phyloP scores from a whole-genome alignment of 2,113 vertebrate species.

The Mellivora capensis region DNA sequence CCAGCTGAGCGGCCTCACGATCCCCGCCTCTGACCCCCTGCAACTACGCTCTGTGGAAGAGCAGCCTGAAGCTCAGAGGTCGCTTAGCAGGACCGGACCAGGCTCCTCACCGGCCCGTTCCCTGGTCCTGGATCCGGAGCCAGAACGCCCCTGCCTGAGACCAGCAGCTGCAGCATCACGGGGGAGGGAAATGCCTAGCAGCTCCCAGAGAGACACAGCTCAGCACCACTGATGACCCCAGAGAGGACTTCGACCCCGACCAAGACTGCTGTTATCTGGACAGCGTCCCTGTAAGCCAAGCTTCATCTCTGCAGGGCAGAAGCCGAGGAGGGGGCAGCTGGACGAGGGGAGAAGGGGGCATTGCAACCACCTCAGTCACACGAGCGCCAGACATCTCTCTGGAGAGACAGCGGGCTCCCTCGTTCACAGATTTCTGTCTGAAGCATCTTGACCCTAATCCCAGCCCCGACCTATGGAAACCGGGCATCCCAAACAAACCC shows the following conservation, averaged over 20 bases:
- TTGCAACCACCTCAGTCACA: too few relatives aligned
- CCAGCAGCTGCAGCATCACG: too few relatives aligned
- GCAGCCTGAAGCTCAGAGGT: background rate
- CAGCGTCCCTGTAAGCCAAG: background rate
- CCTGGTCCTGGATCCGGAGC: background rate
- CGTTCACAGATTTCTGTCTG: background rate
- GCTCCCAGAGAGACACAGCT: background rate
- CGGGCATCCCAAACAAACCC: too few relatives aligned
- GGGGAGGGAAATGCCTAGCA: background rate
- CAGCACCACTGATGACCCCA: background rate
- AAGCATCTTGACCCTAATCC: background rate
- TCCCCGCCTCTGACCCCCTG: too few relatives aligned
- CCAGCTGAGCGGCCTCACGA: background rate
- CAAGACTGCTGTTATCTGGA: background rate
- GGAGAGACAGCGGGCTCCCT: background rate
- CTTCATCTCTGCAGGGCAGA: background rate
- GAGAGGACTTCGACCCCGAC: background rate
- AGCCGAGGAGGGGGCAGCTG: background rate
- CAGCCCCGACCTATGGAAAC: background rate
- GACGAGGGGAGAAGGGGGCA: background rate
- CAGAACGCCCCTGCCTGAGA: accelerated
- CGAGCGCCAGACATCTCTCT: accelerated
- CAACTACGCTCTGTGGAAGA: background rate
- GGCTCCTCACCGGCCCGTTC: background rate
- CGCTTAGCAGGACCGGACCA: background rate